phyloP scores from a whole-genome alignment of 2,113 vertebrate genomes.

The Oncorhynchus mykiss region DNA sequence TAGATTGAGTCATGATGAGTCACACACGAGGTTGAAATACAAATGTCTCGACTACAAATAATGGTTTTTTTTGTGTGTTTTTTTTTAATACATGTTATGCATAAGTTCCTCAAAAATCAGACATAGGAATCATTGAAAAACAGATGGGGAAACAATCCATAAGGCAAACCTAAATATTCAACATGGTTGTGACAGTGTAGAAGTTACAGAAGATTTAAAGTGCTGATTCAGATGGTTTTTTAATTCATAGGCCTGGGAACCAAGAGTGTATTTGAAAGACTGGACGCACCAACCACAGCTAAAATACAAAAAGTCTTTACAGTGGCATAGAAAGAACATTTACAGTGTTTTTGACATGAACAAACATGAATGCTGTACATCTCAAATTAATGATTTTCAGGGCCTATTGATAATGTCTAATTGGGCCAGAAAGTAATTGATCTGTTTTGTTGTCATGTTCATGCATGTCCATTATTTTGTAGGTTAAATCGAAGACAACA shows the following conservation, averaged over 20 bases:
- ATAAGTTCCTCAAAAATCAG: constrained; percentile 3
- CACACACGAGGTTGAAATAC: constrained; percentile 12
- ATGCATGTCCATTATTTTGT: not conserved
- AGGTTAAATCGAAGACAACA: not conserved
- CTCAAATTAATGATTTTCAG: not conserved
- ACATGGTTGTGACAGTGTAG: not conserved
- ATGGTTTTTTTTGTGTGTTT: rapidly evolving
- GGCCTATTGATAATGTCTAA: not conserved
- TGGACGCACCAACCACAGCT: not conserved
- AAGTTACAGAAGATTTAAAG: constrained; percentile 21
- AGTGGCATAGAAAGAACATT: not conserved
- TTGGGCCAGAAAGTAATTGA: not conserved
- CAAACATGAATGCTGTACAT: not conserved
- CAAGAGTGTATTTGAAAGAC: not conserved
- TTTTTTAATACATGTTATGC: not conserved
- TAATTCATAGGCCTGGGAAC: constrained; percentile 2
- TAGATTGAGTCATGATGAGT: constrained; percentile 19
- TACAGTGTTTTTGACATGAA: constrained; percentile 11
- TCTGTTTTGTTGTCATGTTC: not conserved
- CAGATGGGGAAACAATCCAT: not conserved
- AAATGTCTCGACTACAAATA: not conserved
- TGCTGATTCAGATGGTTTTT: constrained; percentile 41
- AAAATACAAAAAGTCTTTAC: not conserved
- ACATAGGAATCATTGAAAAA: not conserved
- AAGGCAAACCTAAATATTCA: not conserved